Conservation (phyloP, 1,140 invertebrate genomes). For the Diachasma alloeum region DNA sequence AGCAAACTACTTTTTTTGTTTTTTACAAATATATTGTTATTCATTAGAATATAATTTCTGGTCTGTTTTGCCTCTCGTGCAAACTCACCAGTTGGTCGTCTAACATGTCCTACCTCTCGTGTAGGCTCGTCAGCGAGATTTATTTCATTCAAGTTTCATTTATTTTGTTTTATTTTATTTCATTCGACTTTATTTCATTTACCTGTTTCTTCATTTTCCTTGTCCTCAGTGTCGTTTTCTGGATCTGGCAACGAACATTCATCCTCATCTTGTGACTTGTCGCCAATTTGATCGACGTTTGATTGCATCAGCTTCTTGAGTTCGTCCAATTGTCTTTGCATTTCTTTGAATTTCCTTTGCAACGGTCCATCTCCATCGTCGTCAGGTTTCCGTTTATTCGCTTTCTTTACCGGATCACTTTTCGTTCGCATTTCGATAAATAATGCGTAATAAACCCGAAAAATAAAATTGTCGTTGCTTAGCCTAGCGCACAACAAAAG, state of each 20-base stretch:
- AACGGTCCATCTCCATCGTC: neutral
- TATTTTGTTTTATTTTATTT: constrained; percentile 14
- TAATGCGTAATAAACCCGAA: neutral
- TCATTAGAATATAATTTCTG: no score
- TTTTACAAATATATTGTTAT: no score
- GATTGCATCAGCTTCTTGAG: neutral
- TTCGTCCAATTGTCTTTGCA: neutral
- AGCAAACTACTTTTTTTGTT: neutral
- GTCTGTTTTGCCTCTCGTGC: neutral
- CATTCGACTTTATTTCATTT: no score
- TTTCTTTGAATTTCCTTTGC: neutral
- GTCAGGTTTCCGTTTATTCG: neutral
- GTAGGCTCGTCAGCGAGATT: neutral
- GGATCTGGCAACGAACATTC: neutral
- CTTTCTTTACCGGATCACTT: neutral
- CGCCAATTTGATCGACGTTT: neutral
- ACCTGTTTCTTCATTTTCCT: neutral
- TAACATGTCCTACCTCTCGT: neutral
- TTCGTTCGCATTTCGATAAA: neutral
- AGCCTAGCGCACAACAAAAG: constrained; percentile 8
- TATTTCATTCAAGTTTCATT: neutral
- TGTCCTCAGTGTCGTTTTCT: neutral
- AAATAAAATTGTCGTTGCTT: constrained; percentile 5
- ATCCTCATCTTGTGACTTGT: neutral
- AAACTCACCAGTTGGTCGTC: neutral